phyloP scores from a whole-genome alignment of 2,797 vertebrate genomes.

The Coccyzus lansbergi region DNA sequence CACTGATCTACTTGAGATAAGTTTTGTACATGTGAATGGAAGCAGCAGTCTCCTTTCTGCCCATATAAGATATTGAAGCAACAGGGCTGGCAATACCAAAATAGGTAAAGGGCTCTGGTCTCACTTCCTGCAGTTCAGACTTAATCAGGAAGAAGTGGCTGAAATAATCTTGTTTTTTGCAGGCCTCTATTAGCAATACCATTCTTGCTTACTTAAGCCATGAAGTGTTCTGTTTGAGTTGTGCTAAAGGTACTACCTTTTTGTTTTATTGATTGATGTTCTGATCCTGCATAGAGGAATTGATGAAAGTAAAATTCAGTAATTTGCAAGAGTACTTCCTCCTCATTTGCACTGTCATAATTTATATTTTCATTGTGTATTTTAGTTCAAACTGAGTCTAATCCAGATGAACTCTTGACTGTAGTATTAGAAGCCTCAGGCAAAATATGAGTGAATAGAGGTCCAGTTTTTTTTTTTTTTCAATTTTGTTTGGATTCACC shows the following conservation, averaged over 20 bases:
- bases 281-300: background rate
- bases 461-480: background rate
- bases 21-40: background rate
- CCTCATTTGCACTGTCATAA: background rate
- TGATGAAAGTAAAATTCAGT: background rate
- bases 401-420: background rate
- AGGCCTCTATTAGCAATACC: background rate
- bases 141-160: background rate
- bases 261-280: background rate
- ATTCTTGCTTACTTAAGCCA: background rate
- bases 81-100: background rate
- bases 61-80: background rate
- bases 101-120: background rate
- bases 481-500: background rate
- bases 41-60: background rate
- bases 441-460: background rate
- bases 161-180: background rate
- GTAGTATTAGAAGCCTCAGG: background rate
- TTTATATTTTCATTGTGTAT: background rate
- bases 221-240: background rate
- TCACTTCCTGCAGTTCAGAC: background rate
- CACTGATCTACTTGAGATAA: background rate
- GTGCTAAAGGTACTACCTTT: background rate
- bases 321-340: background rate
- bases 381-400: background rate